phyloP scores from a whole-genome alignment of 1,140 invertebrate species.

The Meloidogyne floridensis region DNA sequence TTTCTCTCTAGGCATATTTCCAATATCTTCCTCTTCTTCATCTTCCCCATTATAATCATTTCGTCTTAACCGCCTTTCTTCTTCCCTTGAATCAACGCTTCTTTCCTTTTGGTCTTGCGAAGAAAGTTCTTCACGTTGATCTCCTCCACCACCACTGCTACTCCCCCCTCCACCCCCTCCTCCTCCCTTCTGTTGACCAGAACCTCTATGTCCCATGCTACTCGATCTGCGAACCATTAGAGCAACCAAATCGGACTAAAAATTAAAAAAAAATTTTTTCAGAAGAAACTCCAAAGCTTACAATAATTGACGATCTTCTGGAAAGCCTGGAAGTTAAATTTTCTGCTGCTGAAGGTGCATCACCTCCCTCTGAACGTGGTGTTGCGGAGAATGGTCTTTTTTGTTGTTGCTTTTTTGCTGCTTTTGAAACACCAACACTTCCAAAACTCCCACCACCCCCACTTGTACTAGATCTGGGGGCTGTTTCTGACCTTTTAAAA shows the following conservation, averaged over 20 bases:
- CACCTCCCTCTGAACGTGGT: conserved; percentile 10
- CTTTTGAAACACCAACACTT: conserved; percentile 24
- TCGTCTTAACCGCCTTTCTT: background rate
- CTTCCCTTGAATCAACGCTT: background rate
- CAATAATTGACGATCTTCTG: conserved; percentile 40
- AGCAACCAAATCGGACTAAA: conserved; percentile 43
- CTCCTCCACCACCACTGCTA: background rate
- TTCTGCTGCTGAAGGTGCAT: conserved; percentile 27
- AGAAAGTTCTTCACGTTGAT: background rate
- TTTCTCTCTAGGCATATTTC: conserved; percentile 73
- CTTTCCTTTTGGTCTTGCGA: conserved; percentile 2
- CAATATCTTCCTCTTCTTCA: conserved; percentile 51
- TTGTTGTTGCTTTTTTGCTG: conserved; percentile 8
- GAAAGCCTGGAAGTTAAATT: conserved; percentile 39
- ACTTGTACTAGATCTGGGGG: conserved; percentile 23
- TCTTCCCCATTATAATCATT: conserved; percentile 44
- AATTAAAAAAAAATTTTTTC: background rate
- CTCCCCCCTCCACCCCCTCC: conserved; percentile 14
- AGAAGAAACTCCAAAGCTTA: background rate
- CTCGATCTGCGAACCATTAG: conserved; percentile 39
- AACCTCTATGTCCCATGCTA: conserved; percentile 29
- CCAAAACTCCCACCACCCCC: background rate
- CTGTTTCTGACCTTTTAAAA: conserved; percentile 22
- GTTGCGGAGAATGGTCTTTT: conserved; percentile 16
- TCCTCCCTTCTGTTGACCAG: background rate